Base-by-base conservation (phyloP, 2,888 invertebrate species). In the Erebia ligea region DNA sequence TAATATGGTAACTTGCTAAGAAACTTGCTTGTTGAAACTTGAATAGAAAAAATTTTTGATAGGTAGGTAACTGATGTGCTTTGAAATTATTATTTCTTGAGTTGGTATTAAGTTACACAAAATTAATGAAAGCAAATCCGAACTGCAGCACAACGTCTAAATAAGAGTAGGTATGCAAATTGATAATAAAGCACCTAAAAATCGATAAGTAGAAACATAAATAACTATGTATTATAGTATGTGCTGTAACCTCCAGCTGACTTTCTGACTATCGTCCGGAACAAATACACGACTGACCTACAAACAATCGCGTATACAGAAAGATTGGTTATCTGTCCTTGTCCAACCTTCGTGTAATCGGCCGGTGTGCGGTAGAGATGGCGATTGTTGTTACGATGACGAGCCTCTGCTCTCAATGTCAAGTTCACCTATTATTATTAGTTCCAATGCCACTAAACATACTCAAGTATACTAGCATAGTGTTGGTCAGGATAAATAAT, bases 381-480 rank as follows among this genome's bases (percentile, higher is more conserved):
- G 86, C 82, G 78, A 81, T 83, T 84, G 85, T 86, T 82, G 87
- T 85, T 87, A 83, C 86, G 89, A 89, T 92, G 92, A 93, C 92
- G 92, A 93, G 91, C 90, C 92, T 91, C 90, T 88, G 86, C 80
- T 87, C 90, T 92, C 93, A 92, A 93, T 92, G 93, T 93, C 93
- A 93, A 93, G 93, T 93, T 93, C 93, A 92, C 88, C 90, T 92
- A 91, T 92, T 91, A 92, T 91, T 92, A 92, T 92, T 92, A 92
- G 92, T 89, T 85, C 83, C 92, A 93, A 92, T 93, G 92, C 92
- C 92, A 91, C 89, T 82, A 86, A 90, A 90, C 87, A 90, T 86
- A 91, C 89, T 89, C 86, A 86, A 89, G 83, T 86, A 84, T 86
- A 82, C 84, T 84, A 86, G 84, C 86, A 81, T 82, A 80, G 77